phyloP scores from a whole-genome alignment of 2,113 vertebrate species.

The Gambusia affinis region DNA sequence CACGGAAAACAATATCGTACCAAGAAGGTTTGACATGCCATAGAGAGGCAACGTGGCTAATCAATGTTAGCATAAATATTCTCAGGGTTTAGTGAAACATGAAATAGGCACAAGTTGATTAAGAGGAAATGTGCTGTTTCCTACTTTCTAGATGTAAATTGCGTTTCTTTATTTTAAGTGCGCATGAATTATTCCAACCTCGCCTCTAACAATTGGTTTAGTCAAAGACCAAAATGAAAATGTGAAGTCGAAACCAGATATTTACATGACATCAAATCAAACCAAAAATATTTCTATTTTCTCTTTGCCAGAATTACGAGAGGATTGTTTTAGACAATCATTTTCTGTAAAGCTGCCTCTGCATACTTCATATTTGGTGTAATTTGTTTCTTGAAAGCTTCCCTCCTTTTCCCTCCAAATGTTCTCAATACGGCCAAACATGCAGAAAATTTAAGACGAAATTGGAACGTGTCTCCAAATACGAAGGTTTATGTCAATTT shows the following conservation, averaged over 20 bases:
- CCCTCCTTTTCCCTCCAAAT: not conserved
- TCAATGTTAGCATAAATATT: not conserved
- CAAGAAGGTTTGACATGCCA: too few species aligned
- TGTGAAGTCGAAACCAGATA: not conserved
- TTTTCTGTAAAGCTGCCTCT: too few species aligned
- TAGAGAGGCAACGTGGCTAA: too few species aligned
- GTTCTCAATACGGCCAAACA: not conserved
- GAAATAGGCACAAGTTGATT: not conserved
- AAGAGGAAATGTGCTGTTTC: not conserved
- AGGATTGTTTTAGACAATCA: too few species aligned
- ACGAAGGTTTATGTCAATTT: not conserved
- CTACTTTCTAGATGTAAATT: too few species aligned
- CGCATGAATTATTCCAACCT: not conserved
- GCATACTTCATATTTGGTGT: too few species aligned
- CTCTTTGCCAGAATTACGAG: not conserved
- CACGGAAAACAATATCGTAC: too few species aligned
- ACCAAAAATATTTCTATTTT: not conserved
- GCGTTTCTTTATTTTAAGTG: not conserved
- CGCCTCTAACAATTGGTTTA: not conserved
- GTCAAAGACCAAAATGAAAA: not conserved
- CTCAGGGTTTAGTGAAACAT: not conserved
- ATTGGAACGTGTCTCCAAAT: not conserved
- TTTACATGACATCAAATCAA: not conserved
- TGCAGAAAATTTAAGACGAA: not conserved
- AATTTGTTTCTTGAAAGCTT: not conserved